Percentiles rank a stretch among this genome's conserved stretches.
phyloP scores from a whole-genome alignment of 2,113 vertebrate species.

The Cryptotis parvus region DNA sequence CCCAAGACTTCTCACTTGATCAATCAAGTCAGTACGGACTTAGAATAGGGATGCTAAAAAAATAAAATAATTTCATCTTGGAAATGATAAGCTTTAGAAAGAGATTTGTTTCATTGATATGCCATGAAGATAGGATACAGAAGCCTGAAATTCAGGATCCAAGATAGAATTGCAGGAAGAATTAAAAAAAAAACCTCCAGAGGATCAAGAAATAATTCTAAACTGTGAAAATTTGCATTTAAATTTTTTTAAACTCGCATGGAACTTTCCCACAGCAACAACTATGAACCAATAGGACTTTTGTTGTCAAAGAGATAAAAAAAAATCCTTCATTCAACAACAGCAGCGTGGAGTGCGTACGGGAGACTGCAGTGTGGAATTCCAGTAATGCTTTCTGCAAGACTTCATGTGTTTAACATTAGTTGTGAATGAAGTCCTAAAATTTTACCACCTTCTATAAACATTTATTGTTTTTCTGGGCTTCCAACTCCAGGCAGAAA shows the following conservation, averaged over 20 bases:
- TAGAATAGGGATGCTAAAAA: neutral
- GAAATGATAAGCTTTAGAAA: neutral
- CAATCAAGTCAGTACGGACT: neutral
- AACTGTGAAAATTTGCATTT: neutral
- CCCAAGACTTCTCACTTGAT: neutral
- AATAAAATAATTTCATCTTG: neutral
- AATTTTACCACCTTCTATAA: constrained; percentile 70
- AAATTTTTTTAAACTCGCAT: neutral
- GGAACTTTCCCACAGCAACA: neutral
- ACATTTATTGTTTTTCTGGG: constrained; percentile 48
- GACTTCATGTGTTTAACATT: constrained; percentile 30
- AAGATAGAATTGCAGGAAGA: neutral
- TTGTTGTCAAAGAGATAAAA: neutral
- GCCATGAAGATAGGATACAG: fast-evolving
- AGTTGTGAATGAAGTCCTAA: constrained; percentile 66
- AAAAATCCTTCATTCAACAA: neutral
- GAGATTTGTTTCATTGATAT: fast-evolving
- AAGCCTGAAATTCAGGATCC: neutral
- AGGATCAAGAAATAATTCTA: constrained; percentile 27
- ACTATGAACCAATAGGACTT: neutral
- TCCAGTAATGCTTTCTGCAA: neutral
- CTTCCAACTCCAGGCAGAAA: constrained; percentile 10
- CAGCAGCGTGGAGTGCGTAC: neutral
- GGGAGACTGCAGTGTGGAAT: neutral
- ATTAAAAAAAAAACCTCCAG: neutral